These are phyloP conservation scores for Xanthia icteritia DNA, from an alignment of 2,888 invertebrate genomes.

Conservation along the genomic window DNA sequence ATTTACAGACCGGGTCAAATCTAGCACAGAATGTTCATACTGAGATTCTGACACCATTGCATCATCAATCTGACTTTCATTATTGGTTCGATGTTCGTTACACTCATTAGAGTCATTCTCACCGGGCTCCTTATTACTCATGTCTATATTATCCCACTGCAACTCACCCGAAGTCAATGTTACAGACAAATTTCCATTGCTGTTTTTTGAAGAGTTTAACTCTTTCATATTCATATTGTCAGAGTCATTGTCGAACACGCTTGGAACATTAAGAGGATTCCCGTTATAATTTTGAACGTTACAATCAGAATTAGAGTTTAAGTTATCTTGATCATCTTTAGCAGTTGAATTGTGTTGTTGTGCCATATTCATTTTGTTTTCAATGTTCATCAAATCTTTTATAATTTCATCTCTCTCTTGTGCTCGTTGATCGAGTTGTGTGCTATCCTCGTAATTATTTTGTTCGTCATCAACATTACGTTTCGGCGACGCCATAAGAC, in stretches of 20 bases:
- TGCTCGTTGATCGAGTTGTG: constrained; percentile 75
- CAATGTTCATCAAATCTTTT: constrained; percentile 87
- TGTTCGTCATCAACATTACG: constrained; percentile 75
- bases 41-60: constrained; percentile 63
- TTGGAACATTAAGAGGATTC: constrained; percentile 58
- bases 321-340: constrained; percentile 66
- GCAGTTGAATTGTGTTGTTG: constrained; percentile 68
- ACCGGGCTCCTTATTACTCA: constrained; percentile 65
- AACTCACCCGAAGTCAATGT: constrained; percentile 65
- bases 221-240: constrained; percentile 65
- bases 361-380: constrained; percentile 80
- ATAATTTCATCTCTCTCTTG: constrained; percentile 86
- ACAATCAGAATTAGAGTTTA: constrained; percentile 61
- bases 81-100: constrained; percentile 37
- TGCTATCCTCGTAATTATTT: constrained; percentile 72
- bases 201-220: constrained; percentile 48
- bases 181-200: constrained; percentile 65
- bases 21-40: constrained; percentile 73
- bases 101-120: constrained; percentile 54
- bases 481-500: constrained; percentile 84
- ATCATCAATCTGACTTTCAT: constrained; percentile 64
- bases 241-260: constrained; percentile 64
- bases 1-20: constrained; percentile 74
- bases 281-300: constrained; percentile 69
- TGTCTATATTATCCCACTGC: constrained; percentile 75